Evolutionary conservation across 2,888 invertebrate species (phyloP).

Genomic region (Erebia palarica): DNA sequence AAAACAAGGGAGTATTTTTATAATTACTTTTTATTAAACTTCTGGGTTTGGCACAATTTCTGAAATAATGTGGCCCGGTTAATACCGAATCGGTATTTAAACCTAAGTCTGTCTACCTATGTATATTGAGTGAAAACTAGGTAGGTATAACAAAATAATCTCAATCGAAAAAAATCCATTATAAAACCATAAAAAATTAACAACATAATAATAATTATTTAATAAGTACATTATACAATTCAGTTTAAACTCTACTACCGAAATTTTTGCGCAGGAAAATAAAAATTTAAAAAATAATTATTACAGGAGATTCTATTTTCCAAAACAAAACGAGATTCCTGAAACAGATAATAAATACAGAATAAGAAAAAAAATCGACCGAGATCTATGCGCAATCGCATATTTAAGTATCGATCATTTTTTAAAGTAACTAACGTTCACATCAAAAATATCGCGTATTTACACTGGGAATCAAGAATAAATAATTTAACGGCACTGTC

Average conservation of each 20-base stretch:
- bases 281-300: slow-evolving; percentile 14
- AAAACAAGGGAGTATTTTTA: slow-evolving; percentile 60
- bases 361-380: slow-evolving; percentile 48
- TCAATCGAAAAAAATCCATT: slow-evolving; percentile 45
- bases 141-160: slow-evolving; percentile 47
- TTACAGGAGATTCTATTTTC: slow-evolving; percentile 22
- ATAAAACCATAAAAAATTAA: slow-evolving; percentile 47
- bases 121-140: slow-evolving; percentile 43
- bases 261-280: slow-evolving; percentile 21
- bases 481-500: slow-evolving; percentile 78
- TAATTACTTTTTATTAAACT: slow-evolving; percentile 80
- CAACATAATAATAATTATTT: slow-evolving; percentile 43
- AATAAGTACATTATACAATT: slow-evolving; percentile 47
- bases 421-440: slow-evolving; percentile 75
- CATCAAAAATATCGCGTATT: slow-evolving; percentile 74
- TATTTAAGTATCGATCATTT: slow-evolving; percentile 61
- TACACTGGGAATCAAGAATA: slow-evolving; percentile 79
- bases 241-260: slow-evolving; percentile 36
- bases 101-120: slow-evolving; percentile 75
- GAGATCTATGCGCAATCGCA: slow-evolving; percentile 63
- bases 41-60: slow-evolving; percentile 82
- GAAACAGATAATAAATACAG: slow-evolving; percentile 41
- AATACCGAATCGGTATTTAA: slow-evolving; percentile 73
- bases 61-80: slow-evolving; percentile 80
- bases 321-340: slow-evolving; percentile 31